A percentile compares a stretch with the other conserved stretches of the same genome.
phyloP scores from a whole-genome alignment of 2,888 invertebrate species.

The Rotaria magnacalcarata region DNA sequence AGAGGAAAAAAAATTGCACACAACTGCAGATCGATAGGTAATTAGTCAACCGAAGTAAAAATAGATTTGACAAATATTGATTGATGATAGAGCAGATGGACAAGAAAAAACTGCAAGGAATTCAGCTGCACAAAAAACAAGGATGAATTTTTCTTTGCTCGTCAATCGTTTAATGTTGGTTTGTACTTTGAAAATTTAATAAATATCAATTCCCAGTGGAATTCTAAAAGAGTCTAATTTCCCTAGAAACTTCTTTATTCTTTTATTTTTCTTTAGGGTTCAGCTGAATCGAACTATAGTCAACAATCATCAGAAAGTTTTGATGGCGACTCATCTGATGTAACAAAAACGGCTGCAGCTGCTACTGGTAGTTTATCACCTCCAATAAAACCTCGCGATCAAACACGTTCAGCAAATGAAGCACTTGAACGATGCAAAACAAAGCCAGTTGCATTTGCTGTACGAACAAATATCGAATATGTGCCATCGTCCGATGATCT shows the following conservation, averaged over 20 bases:
- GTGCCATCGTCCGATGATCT: constrained; percentile 94
- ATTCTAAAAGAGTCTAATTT: neutral
- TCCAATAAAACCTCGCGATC: neutral
- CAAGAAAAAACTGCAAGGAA: neutral
- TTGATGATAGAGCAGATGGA: neutral
- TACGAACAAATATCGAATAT: constrained; percentile 96
- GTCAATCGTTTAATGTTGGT: neutral
- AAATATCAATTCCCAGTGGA: neutral
- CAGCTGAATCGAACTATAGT: neutral
- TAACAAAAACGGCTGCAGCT: neutral
- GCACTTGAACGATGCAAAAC: constrained; percentile 63
- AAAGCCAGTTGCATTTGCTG: constrained; percentile 98
- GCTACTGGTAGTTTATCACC: neutral
- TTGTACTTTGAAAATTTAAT: neutral
- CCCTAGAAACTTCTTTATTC: neutral
- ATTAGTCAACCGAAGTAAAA: neutral
- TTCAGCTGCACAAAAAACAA: neutral
- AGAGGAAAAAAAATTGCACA: neutral
- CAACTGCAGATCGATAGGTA: neutral
- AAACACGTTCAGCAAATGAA: neutral
- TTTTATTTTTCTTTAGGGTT: neutral
- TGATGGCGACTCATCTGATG: neutral
- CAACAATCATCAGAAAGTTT: constrained; percentile 19
- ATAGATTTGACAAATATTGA: constrained; percentile 11
- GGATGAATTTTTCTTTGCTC: neutral